Conservation (phyloP, 2,797 vertebrate species). For the Chloroceryle inda region DNA sequence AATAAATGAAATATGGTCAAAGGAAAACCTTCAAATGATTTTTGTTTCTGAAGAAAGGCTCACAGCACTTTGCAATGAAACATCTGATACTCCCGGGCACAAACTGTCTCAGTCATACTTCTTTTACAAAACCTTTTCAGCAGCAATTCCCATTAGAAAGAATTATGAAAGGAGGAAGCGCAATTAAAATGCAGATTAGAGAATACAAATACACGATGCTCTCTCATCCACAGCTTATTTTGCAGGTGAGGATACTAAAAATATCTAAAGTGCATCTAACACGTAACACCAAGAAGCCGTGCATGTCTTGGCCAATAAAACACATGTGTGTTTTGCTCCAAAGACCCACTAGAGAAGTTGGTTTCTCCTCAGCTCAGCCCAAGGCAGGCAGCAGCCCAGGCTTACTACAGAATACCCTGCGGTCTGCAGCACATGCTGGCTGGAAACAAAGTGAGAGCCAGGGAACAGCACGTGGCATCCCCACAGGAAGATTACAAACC, state of each 20-base stretch:
- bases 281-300: accelerated
- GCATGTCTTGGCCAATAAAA: not conserved
- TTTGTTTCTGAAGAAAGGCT: not conserved
- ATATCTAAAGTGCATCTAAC: not conserved
- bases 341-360: not conserved
- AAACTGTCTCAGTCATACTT: not conserved
- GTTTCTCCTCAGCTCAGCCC: not conserved
- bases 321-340: not conserved
- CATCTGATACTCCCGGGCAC: not conserved
- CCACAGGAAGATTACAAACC: not conserved
- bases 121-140: not conserved
- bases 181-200: not conserved
- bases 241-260: not conserved
- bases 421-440: accelerated
- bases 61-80: not conserved
- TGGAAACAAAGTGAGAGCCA: not conserved
- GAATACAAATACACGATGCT: accelerated
- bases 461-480: accelerated
- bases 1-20: not conserved
- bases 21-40: not conserved
- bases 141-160: not conserved
- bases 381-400: not conserved
- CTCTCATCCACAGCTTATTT: not conserved
- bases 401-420: not conserved
- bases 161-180: not conserved